Percentiles rank a stretch among this genome's conserved stretches.
phyloP scores from a whole-genome alignment of 1,140 invertebrate species.

The Hycleus cichorii region DNA sequence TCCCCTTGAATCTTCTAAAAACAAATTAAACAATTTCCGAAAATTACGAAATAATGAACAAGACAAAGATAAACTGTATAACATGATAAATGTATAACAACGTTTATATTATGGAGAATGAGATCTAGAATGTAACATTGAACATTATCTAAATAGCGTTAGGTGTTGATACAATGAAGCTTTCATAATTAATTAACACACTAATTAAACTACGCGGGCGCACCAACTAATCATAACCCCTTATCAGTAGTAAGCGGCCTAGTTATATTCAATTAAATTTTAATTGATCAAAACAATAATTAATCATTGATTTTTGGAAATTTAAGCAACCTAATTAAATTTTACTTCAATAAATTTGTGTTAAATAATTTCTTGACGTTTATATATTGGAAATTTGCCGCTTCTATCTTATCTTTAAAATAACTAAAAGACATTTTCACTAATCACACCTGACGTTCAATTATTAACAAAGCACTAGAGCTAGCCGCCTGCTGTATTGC shows the following conservation, averaged over 20 bases:
- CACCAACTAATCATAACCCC: conserved; percentile 33
- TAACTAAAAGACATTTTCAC: conserved; percentile 22
- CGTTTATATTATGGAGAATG: background rate
- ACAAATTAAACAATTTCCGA: conserved; percentile 29
- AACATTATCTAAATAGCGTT: conserved; percentile 35
- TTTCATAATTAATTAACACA: conserved; percentile 39
- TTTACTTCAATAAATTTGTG: background rate
- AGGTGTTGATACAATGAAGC: conserved; percentile 37
- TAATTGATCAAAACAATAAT: too few relatives aligned
- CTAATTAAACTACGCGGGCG: conserved; percentile 40
- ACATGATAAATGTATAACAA: background rate
- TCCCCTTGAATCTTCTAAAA: conserved; percentile 11
- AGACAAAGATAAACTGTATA: background rate
- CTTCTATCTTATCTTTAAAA: background rate
- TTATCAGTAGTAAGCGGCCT: conserved; percentile 29
- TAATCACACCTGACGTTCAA: conserved; percentile 36
- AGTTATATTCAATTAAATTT: too few relatives aligned
- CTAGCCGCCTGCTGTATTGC: background rate
- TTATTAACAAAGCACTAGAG: conserved; percentile 34
- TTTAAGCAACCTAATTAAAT: too few relatives aligned
- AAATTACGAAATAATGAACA: conserved; percentile 25
- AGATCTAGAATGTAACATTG: conserved; percentile 5
- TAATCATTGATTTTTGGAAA: too few relatives aligned
- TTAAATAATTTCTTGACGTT: too few relatives aligned
- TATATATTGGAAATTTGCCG: conserved; percentile 2